Conservation (phyloP, 2,797 vertebrate genomes). For the Acrossocheilus wenchowensis region DNA sequence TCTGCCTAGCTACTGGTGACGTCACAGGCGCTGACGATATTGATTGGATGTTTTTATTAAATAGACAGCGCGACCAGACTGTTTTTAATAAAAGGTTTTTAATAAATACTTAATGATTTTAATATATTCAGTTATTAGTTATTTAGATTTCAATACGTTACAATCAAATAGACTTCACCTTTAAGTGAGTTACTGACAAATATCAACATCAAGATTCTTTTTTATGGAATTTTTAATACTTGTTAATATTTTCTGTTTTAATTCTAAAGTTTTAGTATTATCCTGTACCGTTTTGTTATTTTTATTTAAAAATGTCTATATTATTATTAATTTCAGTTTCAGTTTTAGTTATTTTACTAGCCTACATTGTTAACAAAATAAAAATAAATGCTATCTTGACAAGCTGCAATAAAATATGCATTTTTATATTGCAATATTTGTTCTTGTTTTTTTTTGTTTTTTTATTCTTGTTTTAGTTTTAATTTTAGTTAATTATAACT, state of each 20-base stretch:
- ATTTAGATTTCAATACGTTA: background rate
- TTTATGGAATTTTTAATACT: background rate
- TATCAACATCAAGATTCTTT: background rate
- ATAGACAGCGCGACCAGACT: background rate
- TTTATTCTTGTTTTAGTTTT: background rate
- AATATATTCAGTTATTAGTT: background rate
- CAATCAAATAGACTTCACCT: background rate
- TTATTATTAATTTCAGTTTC: background rate
- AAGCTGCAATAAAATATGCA: background rate
- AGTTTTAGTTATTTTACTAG: background rate
- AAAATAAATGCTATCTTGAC: background rate
- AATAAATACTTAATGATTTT: background rate
- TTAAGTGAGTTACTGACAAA: background rate
- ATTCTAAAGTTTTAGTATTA: background rate
- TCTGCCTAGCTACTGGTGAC: conserved; percentile 45
- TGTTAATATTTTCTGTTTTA: background rate
- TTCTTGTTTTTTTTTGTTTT: too few relatives aligned
- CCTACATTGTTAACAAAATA: background rate
- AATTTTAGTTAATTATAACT: background rate
- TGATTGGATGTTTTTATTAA: conserved; percentile 41
- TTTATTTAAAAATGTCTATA: background rate
- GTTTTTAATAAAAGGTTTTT: background rate
- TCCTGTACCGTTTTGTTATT: background rate
- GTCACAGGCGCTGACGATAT: background rate
- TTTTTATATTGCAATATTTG: background rate